These are phyloP conservation scores for Cacoxenus indagator DNA, from an alignment of 2,888 invertebrate species.

Conservation along the genomic window DNA sequence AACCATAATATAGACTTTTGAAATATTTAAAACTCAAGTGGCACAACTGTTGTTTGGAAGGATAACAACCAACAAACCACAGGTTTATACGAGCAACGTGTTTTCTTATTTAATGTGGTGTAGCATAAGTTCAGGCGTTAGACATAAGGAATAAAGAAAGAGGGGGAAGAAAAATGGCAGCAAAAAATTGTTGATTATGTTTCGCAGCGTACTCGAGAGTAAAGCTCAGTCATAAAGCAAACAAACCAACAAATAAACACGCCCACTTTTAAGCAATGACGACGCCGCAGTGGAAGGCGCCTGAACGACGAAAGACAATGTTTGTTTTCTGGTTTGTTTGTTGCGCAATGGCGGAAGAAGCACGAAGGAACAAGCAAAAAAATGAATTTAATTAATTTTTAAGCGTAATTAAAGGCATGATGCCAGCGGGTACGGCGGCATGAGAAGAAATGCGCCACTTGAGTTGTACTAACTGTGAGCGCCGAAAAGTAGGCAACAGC, in stretches of 20 bases:
- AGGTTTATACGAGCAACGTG: background rate
- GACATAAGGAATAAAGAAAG: slow-evolving; percentile 30
- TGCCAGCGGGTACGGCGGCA: background rate
- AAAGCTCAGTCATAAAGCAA: background rate
- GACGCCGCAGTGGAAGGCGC: background rate
- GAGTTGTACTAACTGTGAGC: background rate
- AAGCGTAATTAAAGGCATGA: slow-evolving; percentile 58
- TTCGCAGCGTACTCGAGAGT: slow-evolving; percentile 48
- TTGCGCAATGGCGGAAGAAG: background rate
- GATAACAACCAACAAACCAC: background rate
- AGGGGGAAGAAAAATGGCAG: slow-evolving; percentile 25
- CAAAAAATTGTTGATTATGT: slow-evolving; percentile 56
- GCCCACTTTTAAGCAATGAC: slow-evolving; percentile 25
- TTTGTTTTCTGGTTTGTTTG: background rate
- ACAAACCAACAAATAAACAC: background rate
- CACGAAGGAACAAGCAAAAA: slow-evolving; percentile 40
- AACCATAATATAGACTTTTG: slow-evolving; percentile 48
- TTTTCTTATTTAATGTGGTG: too few species aligned
- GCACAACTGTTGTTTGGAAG: slow-evolving; percentile 30
- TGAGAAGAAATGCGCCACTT: background rate
- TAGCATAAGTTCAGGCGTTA: slow-evolving; percentile 54
- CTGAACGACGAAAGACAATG: background rate
- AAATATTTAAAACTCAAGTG: slow-evolving; percentile 59
- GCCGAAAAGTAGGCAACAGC: slow-evolving; percentile 50
- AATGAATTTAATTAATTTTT: slow-evolving; percentile 62